Evolutionary conservation across 1,140 invertebrate species (phyloP), one percentile per base, ranked within the genome.

Genomic region (Drosophila elegans): DNA sequence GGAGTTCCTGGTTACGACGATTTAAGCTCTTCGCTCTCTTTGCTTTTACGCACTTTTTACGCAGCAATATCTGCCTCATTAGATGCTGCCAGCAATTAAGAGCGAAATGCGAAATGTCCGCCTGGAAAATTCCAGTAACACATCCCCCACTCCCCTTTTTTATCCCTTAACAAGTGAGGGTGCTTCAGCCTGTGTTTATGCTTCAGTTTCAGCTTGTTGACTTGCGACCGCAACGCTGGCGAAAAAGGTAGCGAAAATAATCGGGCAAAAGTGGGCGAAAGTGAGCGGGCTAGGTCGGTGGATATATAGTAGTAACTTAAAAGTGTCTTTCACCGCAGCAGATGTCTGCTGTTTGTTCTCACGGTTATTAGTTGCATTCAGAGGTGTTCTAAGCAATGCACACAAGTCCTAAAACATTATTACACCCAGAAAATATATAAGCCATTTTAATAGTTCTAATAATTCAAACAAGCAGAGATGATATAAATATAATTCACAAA

Each of bases 21-120:
- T 25, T 74, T 78, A 69, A 71, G 68, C 75, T 55, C 29, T 55
- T 45, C 53, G n/a, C 59, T 59, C 39, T 41, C 55, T 42, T 49
- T 34, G 46, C 57, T 74, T 81, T 82, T 74, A 81, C 79, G 78
- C 78, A 82, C 79, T 80, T 81, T 73, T 67, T 74, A 59, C 57
- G 61, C 41, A 52, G 77, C 69, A 48, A 39, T 74, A 80, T 66
- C 66, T 78, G 79, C 74, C 78, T 78, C 74, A 81, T 81, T 80
- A 81, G 78, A 77, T 44, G 64, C 74, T 53, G 61, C 49, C 55
- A 29, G 54, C 67, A 71, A 71, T 71, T 71, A 71, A 71, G 69
- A 69, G 49, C 67, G 67, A 51, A 32, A 48, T 48, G 63, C 41
- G 27, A 55, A 68, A 69, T 71, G 67, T 56, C 60, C 21, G 38